phyloP scores from a whole-genome alignment of 92 coral and sea anemone species.

The Bergia puertoricense region DNA sequence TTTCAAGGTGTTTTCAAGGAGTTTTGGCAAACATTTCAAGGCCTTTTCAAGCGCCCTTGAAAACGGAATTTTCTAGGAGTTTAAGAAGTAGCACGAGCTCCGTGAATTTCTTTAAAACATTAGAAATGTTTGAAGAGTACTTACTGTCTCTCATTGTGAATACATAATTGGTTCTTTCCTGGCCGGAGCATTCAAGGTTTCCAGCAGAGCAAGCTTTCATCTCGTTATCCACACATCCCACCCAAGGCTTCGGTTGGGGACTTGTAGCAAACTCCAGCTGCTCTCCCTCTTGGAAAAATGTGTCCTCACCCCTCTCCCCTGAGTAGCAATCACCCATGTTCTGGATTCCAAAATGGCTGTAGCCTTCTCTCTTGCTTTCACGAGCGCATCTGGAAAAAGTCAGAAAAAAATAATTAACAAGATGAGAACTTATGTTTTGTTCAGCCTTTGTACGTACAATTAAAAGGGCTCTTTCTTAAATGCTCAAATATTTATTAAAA shows the following conservation, averaged over 20 bases:
- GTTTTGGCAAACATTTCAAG: too few species aligned
- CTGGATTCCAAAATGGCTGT: conserved; percentile 85
- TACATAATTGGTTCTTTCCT: conserved; percentile 90
- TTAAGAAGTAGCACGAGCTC: too few species aligned
- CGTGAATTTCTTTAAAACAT: neutral
- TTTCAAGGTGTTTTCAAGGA: too few species aligned
- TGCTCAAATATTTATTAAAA: neutral
- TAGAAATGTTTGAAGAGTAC: neutral
- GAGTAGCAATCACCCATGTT: conserved; percentile 94
- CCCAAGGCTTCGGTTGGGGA: conserved; percentile 89
- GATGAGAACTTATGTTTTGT: too few species aligned
- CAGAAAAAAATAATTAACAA: neutral
- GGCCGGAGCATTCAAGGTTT: conserved; percentile 90
- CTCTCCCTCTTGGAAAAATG: conserved; percentile 92
- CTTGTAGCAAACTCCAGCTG: conserved; percentile 76
- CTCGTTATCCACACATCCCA: conserved; percentile 91
- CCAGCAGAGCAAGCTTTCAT: conserved; percentile 68
- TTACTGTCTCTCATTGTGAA: conserved; percentile 79
- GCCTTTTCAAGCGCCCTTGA: too few species aligned
- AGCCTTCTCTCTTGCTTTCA: conserved; percentile 76
- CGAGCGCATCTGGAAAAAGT: conserved; percentile 82
- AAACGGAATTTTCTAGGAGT: too few species aligned
- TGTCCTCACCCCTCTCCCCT: conserved; percentile 75
- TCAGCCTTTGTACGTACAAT: neutral
- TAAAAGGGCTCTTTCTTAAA: neutral